Evolutionary conservation across 1,140 invertebrate species (phyloP).

Genomic region (Hycleus phaleratus): DNA sequence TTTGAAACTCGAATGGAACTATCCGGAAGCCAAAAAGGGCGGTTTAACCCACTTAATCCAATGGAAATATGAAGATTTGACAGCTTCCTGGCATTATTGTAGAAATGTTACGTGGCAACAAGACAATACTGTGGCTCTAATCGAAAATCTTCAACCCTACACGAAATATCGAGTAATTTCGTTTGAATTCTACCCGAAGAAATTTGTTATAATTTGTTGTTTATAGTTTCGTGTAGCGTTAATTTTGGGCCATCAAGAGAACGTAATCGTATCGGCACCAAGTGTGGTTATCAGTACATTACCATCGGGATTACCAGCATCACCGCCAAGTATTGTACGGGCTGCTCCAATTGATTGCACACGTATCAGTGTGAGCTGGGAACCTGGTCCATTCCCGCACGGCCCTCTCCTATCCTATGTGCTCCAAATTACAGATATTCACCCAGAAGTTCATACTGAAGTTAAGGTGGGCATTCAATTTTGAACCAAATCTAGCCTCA

Average conservation of each 20-base stretch:
- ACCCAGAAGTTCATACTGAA: constrained; percentile 53
- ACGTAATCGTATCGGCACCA: constrained; percentile 68
- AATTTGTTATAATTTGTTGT: not conserved
- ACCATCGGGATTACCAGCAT: constrained; percentile 62
- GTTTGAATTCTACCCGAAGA: not conserved
- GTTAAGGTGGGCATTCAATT: constrained; percentile 47
- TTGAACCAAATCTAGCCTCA: not conserved
- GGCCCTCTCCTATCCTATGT: constrained; percentile 81
- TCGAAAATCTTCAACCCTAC: constrained; percentile 75
- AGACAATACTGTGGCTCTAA: constrained; percentile 56
- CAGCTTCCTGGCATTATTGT: constrained; percentile 63
- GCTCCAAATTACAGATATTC: constrained; percentile 54
- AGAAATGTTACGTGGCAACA: constrained; percentile 57
- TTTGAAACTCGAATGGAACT: constrained; percentile 72
- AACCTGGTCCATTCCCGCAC: constrained; percentile 76
- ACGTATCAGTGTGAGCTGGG: constrained; percentile 79
- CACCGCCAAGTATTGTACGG: constrained; percentile 62
- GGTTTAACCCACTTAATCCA: constrained; percentile 64
- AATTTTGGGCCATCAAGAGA: constrained; percentile 55
- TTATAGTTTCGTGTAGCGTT: constrained; percentile 75
- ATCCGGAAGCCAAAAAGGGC: constrained; percentile 41
- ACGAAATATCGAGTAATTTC: constrained; percentile 74
- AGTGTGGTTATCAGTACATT: constrained; percentile 75
- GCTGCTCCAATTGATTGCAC: constrained; percentile 74
- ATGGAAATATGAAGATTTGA: constrained; percentile 62